phyloP scores from a whole-genome alignment of 2,113 vertebrate genomes.

The Micronycteris hirsuta region DNA sequence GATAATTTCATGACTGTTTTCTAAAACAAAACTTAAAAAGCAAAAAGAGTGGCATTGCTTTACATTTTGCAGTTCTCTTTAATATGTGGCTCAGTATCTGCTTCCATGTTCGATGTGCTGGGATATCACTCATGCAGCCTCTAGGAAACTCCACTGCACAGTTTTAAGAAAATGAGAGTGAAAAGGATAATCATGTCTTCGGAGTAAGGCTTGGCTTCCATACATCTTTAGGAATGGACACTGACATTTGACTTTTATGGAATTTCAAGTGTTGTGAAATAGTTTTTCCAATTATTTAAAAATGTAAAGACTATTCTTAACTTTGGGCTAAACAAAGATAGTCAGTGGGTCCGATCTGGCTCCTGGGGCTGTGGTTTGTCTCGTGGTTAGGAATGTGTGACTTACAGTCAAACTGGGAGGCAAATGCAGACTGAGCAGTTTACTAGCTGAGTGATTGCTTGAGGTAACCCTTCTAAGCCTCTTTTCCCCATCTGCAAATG shows the following conservation, averaged over 20 bases:
- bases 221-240: not conserved
- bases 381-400: not conserved
- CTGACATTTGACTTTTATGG: not conserved
- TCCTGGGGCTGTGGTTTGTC: not conserved
- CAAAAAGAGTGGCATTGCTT: not conserved
- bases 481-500: not conserved
- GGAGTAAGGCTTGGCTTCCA: not conserved
- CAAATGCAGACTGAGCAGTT: not conserved
- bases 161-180: not conserved
- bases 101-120: not conserved
- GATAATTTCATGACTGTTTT: not conserved
- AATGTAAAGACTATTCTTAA: not conserved
- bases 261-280: not conserved
- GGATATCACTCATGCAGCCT: not conserved
- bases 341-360: not conserved
- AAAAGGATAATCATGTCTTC: not conserved
- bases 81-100: not conserved
- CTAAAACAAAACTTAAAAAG: not conserved
- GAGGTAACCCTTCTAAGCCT: not conserved
- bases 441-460: not conserved
- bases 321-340: not conserved
- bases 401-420: not conserved
- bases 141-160: not conserved
- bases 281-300: not conserved
- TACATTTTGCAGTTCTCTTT: not conserved